Evolutionary conservation across 1,140 invertebrate genomes (phyloP).

Genomic region (Capitella teleta): DNA sequence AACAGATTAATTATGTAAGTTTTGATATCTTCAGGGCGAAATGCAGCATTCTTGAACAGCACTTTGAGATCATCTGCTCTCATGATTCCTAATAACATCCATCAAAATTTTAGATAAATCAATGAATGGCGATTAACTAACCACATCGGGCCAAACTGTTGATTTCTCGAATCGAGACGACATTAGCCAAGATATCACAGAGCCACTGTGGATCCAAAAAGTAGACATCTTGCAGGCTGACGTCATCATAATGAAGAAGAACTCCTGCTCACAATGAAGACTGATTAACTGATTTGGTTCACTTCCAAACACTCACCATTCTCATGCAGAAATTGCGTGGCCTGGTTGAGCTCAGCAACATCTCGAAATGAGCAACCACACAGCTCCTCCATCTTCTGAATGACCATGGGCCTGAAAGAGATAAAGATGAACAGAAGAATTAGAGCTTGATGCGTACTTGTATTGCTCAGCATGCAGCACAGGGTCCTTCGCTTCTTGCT

Average conservation of each 20-base stretch:
- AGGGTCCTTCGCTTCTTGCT: conserved; percentile 58
- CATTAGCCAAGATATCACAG: conserved; percentile 91
- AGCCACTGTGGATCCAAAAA: conserved; percentile 97
- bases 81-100: conserved; percentile 82
- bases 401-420: conserved; percentile 33
- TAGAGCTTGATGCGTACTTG: conserved; percentile 38
- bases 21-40: conserved; percentile 26
- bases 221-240: conserved; percentile 83
- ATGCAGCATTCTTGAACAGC: conserved; percentile 62
- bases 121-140: conserved; percentile 27
- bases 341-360: conserved; percentile 80
- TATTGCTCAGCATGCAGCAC: conserved; percentile 81
- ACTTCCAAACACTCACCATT: conserved; percentile 59
- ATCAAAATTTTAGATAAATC: no score
- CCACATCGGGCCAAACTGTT: conserved; percentile 86
- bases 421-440: not conserved
- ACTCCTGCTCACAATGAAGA: conserved; percentile 51
- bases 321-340: conserved; percentile 91
- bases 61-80: conserved; percentile 83
- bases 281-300: not conserved
- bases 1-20: conserved; percentile 45
- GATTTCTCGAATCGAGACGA: conserved; percentile 89
- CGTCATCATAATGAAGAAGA: conserved; percentile 94
- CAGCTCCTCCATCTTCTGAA: conserved; percentile 29
- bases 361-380: conserved; percentile 58